Base-by-base conservation (phyloP, 2,797 vertebrate genomes). In the Hirundo rustica region DNA sequence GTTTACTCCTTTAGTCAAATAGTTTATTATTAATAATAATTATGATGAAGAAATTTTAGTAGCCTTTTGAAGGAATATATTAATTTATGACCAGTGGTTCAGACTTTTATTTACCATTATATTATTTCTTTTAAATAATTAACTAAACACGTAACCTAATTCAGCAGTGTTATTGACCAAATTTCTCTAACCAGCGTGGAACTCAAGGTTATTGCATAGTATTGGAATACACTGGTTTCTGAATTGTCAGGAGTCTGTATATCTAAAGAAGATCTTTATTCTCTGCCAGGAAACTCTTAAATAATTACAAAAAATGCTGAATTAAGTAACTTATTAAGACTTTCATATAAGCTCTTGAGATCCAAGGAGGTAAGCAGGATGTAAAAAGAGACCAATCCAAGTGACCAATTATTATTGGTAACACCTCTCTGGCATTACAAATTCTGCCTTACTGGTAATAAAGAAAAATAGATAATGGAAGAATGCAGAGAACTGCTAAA, bases 21-120 rank as follows among this genome's bases (percentile, higher is more conserved):
- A 73, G 44, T 34, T 89, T 89, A 67, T 77, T 92, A 60, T 66
- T 88, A 89, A 86, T 93, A 89, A 73, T 92, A 81, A 60, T 93
- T 66, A 45, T 38, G 48, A 3, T 66, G 15, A 90, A 51, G 19
- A 89, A 34, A 71, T 93, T 89, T 75, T 70, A 72, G 51, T 78
- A 67, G 29, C 18, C 66, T 42, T 89, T 93, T 85, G 65, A 67
- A 92, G 81, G 6, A 88, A 38, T 16, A 4, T 72, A 75, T 78
- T 86, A 92, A 57, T 80, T 95, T 22, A 45, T 74, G 51, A 32
- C 66, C 62, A 81, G 12, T 89, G 51, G 36, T 61, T 80, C 27
- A 50, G 22, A 72, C 4, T 50, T 92, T 77, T 84, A 54, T 86
- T 93, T 95, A 78, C 36, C 81, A 14, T 65, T 58, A 22, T 57